Base-by-base conservation (phyloP, 2,113 vertebrate genomes). In the Syngnathus scovelli region DNA sequence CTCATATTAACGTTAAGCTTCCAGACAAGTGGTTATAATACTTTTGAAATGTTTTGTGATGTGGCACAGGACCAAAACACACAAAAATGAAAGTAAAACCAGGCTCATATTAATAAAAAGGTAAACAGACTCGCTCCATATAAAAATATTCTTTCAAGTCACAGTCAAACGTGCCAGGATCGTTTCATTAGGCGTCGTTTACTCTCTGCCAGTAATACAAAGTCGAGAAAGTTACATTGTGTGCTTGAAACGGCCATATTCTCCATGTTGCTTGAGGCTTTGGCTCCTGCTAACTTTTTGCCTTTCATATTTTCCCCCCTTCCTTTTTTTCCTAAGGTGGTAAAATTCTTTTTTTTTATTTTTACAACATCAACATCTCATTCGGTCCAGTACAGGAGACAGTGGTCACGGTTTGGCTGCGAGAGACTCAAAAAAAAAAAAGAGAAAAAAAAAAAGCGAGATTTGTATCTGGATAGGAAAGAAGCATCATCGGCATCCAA, bases 251-350 rank as follows among this genome's bases (percentile, higher is more conserved):
- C 66, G 64, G 74, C 69, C 62, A 23, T 66, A 61, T 71, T 83
- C 51, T 76, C 49, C 68, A 46, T 68, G 70, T 71, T 86, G 67
- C 78, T 78, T 76, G 83, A 46, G 86, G 84, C 81, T 92, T 92
- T 89, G 87, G 86, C 86, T 74, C 7, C 27, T 6, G 8, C 60
- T 71, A n/a, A 41, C 4, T 41, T 46, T 65, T 52, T 38, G 60
- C 38, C 74, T 75, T 80, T 75, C 51, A 74, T 69, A 68, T 71
- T 77, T 76, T 72, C 71, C 59, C 62, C 63, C 52, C 44, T 72
- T 76, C 66, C 64, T 71, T 71, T 70, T 67, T 52, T 70, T 81
- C 72, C 55, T 74, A 75, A 81, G 78, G 85, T 84, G 79, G 65
- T 73, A 78, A 68, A 56, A 67, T 23, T 84, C 85, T 83, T 65